Evolutionary conservation across 2,888 invertebrate species (phyloP).

Genomic region (Drosophila subsilvestris): DNA sequence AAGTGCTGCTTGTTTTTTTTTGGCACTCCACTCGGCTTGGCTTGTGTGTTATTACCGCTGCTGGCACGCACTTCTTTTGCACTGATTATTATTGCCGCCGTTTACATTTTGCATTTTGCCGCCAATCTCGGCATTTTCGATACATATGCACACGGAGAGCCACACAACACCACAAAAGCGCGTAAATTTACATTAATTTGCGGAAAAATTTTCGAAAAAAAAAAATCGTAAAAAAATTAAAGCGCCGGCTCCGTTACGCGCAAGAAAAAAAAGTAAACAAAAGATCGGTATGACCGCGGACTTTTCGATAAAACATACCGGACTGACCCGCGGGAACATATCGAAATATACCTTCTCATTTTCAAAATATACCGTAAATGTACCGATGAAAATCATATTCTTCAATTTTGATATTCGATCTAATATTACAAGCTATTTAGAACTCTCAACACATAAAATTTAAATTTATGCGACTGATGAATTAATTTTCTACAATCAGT

Average conservation of each 20-base stretch:
- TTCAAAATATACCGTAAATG: too few relatives aligned
- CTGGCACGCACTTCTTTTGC: slow-evolving; percentile 43
- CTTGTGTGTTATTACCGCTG: slow-evolving; percentile 30
- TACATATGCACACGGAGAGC: slow-evolving; percentile 33
- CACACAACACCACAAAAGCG: slow-evolving; percentile 3
- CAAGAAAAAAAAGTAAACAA: slow-evolving; percentile 33
- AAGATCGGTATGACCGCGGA: not conserved
- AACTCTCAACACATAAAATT: too few relatives aligned
- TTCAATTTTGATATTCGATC: too few relatives aligned
- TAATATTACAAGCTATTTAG: too few relatives aligned
- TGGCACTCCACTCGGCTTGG: slow-evolving; percentile 34
- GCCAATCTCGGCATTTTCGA: slow-evolving; percentile 51
- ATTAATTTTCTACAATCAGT: too few relatives aligned
- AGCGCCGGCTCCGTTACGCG: slow-evolving; percentile 38
- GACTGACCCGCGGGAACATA: too few relatives aligned
- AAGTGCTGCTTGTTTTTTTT: slow-evolving; percentile 48
- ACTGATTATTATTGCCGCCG: slow-evolving; percentile 36
- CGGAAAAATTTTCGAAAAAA: slow-evolving; percentile 26
- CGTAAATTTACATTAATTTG: slow-evolving; percentile 21
- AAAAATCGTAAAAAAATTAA: slow-evolving; percentile 24
- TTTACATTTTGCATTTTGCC: slow-evolving; percentile 54
- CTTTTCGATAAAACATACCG: too few relatives aligned
- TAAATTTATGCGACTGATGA: too few relatives aligned
- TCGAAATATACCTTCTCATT: too few relatives aligned
- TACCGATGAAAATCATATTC: too few relatives aligned